A percentile compares a stretch with the other conserved stretches of the same genome.
phyloP scores from a whole-genome alignment of 1,140 invertebrate genomes.

The Drosophila melanogaster region Release_6_plus_ISO1_MT NT_033779.5:11610001-11610500 shows the following conservation, averaged over 20 bases:
- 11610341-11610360: constrained; percentile 46
- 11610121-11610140: constrained; percentile 65
- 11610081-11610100: constrained; percentile 52
- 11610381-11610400: constrained; percentile 44
- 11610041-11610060: neutral
- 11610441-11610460: constrained; percentile 41
- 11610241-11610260: neutral
- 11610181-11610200: constrained; percentile 68
- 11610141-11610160: neutral
- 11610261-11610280: constrained; percentile 6
- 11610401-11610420: constrained; percentile 21
- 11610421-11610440: constrained; percentile 9
- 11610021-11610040: constrained; percentile 14
- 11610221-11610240: constrained; percentile 62
- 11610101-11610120: constrained; percentile 62
- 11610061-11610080: constrained; percentile 18
- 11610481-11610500: neutral
- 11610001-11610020: constrained; percentile 43
- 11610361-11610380: constrained; percentile 45
- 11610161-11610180: constrained; percentile 4
- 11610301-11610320: constrained; percentile 16
- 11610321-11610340: constrained; percentile 34
- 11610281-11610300: neutral
- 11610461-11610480: constrained; percentile 1
- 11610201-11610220: constrained; percentile 67